phyloP scores from a whole-genome alignment of 2,113 vertebrate species.

The Sylvietta virens region DNA sequence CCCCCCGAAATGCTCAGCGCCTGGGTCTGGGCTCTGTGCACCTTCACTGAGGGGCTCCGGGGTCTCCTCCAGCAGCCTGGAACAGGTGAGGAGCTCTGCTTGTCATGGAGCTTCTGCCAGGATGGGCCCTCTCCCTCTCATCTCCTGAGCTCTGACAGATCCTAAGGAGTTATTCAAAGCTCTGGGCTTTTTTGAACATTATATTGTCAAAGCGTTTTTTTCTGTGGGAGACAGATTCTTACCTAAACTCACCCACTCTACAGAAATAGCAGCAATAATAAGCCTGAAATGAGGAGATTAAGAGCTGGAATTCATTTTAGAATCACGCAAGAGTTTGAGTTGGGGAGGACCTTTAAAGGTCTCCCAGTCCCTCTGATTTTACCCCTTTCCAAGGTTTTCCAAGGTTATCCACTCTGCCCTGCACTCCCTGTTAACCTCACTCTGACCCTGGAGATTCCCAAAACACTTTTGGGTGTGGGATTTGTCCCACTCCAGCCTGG shows the following conservation, averaged over 20 bases:
- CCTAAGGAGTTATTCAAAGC: not conserved
- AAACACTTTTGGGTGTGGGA: not conserved
- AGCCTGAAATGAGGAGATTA: not conserved
- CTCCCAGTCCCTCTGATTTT: not conserved
- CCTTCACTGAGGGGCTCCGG: fast-evolving
- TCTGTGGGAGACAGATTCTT: not conserved
- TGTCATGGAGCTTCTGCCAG: not conserved
- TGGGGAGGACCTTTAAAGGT: not conserved
- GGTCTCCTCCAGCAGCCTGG: not conserved
- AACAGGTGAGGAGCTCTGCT: not conserved
- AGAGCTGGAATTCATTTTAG: not conserved
- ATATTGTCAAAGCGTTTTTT: not conserved
- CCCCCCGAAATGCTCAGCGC: not conserved
- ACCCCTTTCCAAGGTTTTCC: not conserved
- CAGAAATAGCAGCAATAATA: constrained; percentile 2
- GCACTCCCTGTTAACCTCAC: fast-evolving
- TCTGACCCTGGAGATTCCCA: not conserved
- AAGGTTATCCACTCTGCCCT: fast-evolving
- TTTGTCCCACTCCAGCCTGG: not conserved
- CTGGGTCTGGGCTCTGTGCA: not conserved
- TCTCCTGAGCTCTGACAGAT: not conserved
- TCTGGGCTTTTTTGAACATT: not conserved
- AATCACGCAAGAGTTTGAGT: not conserved
- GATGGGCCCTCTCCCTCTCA: not conserved
- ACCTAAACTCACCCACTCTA: not conserved